These are phyloP conservation scores for Aurelia aurita DNA, from an alignment of 30 jellyfish, hydroid and myxozoan genomes.

Conservation along the genomic window DNA sequence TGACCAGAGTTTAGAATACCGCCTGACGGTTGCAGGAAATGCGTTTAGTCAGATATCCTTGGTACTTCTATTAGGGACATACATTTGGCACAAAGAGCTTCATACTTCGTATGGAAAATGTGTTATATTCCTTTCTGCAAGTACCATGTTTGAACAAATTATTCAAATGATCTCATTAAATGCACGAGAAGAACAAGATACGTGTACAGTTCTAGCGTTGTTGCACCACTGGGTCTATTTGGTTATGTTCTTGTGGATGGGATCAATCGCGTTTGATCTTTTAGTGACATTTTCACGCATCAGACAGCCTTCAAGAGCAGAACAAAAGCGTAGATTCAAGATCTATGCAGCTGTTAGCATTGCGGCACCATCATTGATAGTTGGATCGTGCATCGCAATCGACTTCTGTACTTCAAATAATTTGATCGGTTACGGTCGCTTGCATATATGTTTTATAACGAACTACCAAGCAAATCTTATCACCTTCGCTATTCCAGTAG, in stretches of 20 bases:
- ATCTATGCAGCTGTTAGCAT: constrained; percentile 19
- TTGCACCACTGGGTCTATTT: constrained; percentile 59
- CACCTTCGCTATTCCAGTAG: constrained; percentile 45
- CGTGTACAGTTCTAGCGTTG: constrained; percentile 38
- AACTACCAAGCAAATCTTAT: constrained; percentile 37
- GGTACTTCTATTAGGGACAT: constrained; percentile 26
- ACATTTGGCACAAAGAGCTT: constrained; percentile 16
- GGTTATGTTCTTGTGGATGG: constrained; percentile 71
- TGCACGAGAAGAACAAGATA: background rate
- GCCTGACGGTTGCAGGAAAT: constrained; percentile 22
- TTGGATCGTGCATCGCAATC: constrained; percentile 29
- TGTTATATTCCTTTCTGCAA: constrained; percentile 27
- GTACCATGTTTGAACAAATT: constrained; percentile 39
- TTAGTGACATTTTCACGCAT: constrained; percentile 34
- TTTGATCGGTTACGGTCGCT: constrained; percentile 56
- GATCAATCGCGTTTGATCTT: constrained; percentile 56
- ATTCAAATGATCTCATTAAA: constrained; percentile 36
- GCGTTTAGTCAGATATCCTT: constrained; percentile 25
- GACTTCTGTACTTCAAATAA: constrained; percentile 14
- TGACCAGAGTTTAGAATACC: background rate
- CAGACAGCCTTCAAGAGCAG: constrained; percentile 18
- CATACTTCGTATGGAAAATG: constrained; percentile 65
- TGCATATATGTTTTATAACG: constrained; percentile 40
- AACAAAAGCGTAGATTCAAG: constrained; percentile 49
- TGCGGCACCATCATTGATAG: constrained; percentile 18